Conservation (phyloP, 1,140 invertebrate species). For the Nebria ingens region DNA sequence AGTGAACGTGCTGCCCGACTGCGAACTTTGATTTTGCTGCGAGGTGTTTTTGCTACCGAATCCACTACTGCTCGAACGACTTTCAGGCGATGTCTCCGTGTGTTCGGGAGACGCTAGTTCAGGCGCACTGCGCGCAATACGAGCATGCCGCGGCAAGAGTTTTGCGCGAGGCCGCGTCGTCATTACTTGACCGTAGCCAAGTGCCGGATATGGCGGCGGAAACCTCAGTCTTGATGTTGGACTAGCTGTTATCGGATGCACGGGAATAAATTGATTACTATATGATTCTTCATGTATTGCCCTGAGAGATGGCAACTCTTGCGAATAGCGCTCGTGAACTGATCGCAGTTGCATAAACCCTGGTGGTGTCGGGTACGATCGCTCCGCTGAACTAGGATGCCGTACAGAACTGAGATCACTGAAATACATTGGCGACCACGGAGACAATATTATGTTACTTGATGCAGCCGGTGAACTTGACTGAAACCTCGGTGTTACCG, state of each 20-base stretch:
- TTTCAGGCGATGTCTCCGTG: slow-evolving; percentile 72
- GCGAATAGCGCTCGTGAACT: slow-evolving; percentile 55
- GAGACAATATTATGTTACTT: slow-evolving; percentile 40
- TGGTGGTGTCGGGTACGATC: slow-evolving; percentile 62
- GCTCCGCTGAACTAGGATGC: slow-evolving; percentile 65
- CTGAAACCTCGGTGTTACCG: slow-evolving; percentile 45
- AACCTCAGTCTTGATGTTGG: slow-evolving; percentile 29
- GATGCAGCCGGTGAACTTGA: slow-evolving; percentile 53
- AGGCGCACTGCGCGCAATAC: slow-evolving; percentile 52
- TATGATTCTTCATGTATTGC: slow-evolving; percentile 61
- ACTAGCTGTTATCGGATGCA: slow-evolving; percentile 42
- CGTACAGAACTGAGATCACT: slow-evolving; percentile 78
- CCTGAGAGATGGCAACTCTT: slow-evolving; percentile 59
- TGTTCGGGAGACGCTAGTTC: slow-evolving; percentile 49
- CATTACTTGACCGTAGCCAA: slow-evolving; percentile 19
- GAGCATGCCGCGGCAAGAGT: slow-evolving; percentile 48
- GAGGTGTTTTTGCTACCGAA: slow-evolving; percentile 90
- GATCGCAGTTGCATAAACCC: slow-evolving; percentile 49
- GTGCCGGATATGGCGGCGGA: slow-evolving; percentile 31
- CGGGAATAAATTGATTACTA: slow-evolving; percentile 43
- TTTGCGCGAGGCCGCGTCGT: slow-evolving; percentile 40
- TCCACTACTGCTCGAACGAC: slow-evolving; percentile 74
- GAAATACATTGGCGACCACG: slow-evolving; percentile 60
- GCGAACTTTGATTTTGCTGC: slow-evolving; percentile 56
- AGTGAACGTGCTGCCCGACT: slow-evolving; percentile 57